Evolutionary conservation across 2,888 invertebrate species (phyloP).

Genomic region (Mythimna vitellina): DNA sequence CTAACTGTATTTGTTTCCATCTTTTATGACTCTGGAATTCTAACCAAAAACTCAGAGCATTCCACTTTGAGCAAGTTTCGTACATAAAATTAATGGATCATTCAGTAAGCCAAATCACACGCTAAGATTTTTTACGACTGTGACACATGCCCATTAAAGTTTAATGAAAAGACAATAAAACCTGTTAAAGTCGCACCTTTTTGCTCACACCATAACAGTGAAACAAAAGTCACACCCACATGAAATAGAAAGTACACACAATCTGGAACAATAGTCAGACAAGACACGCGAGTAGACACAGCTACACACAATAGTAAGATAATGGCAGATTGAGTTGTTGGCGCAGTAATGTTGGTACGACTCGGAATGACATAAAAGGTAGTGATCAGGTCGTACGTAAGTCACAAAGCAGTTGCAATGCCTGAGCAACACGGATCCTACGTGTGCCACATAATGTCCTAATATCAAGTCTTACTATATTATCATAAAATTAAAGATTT

Average conservation of each 20-base stretch:
- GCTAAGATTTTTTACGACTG: slow-evolving; percentile 11
- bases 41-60: background rate
- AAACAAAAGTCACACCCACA: slow-evolving; percentile 55
- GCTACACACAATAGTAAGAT: slow-evolving; percentile 26
- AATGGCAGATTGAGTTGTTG: slow-evolving; percentile 20
- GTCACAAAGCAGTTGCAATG: background rate
- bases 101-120: slow-evolving; percentile 27
- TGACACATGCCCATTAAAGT: slow-evolving; percentile 40
- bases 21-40: background rate
- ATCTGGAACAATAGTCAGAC: slow-evolving; percentile 73
- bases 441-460: too few species aligned
- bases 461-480: background rate
- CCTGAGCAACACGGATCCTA: too few species aligned
- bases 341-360: background rate
- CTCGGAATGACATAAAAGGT: background rate
- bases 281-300: slow-evolving; percentile 70
- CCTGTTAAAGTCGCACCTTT: slow-evolving; percentile 49
- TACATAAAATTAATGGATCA: slow-evolving; percentile 24
- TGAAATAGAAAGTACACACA: slow-evolving; percentile 63
- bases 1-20: background rate
- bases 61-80: background rate
- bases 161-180: slow-evolving; percentile 43
- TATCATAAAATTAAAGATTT: background rate
- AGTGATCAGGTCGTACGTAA: slow-evolving; percentile 1
- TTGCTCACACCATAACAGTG: slow-evolving; percentile 39